A percentile compares a stretch with the other conserved stretches of the same genome.
These are phyloP conservation scores for Fopius arisanus DNA, from an alignment of 1,140 invertebrate genomes.

Conservation along the genomic window DNA sequence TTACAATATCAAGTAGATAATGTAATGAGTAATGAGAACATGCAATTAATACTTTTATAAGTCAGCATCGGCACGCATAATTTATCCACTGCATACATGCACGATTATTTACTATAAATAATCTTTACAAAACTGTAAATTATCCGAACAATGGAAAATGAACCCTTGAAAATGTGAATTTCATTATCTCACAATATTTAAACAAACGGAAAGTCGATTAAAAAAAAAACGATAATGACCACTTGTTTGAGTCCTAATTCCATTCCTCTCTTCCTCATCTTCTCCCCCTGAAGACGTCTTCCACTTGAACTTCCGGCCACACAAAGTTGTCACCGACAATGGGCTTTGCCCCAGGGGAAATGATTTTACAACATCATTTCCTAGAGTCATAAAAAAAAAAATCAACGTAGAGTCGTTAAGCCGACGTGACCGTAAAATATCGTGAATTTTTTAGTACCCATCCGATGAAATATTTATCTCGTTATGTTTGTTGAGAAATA, in stretches of 20 bases:
- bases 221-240: neutral
- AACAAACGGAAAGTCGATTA: neutral
- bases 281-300: neutral
- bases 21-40: too few relatives aligned
- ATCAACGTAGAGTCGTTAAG: neutral
- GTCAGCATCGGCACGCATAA: too few relatives aligned
- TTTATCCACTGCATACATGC: too few relatives aligned
- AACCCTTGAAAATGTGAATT: too few relatives aligned
- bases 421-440: neutral
- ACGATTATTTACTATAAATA: too few relatives aligned
- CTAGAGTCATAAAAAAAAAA: constrained; percentile 11
- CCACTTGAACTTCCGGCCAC: constrained; percentile 17
- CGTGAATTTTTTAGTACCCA: too few relatives aligned
- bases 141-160: neutral
- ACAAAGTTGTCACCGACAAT: constrained; percentile 15
- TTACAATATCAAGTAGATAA: too few relatives aligned
- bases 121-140: neutral
- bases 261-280: neutral
- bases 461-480: too few relatives aligned
- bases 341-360: neutral
- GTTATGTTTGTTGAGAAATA: too few relatives aligned
- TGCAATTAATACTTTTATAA: too few relatives aligned
- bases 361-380: constrained; percentile 15
- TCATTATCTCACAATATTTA: neutral
- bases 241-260: constrained; percentile 10